Evolutionary conservation across 2,888 invertebrate species (phyloP), one percentile per base, ranked within the genome.

Genomic region (Melanophora roralis): DNA sequence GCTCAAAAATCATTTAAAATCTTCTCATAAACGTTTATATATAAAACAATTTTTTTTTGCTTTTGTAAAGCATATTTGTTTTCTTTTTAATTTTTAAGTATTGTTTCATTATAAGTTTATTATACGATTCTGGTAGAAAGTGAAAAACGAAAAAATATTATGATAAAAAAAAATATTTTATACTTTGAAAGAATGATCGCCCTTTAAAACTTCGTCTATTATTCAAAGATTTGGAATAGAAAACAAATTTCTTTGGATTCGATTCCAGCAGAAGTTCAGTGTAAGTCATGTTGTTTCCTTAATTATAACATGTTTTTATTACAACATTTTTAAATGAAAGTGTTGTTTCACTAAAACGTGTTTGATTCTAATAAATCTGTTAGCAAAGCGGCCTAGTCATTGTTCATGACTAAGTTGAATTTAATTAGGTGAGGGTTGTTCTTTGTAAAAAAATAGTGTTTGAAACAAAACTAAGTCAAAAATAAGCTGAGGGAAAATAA

Each of bases 41-140:
- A 59, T 43, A 11, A 45, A 45, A 60, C 12, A 60, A 60, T 32
- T 45, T 32, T 32, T 32, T 49, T 49, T n/a, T 23, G n/a, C 12
- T 49, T 49, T 49, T n/a, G 21, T 47, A 21, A 23, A 6, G n/a
- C 1, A 23, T 49, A 8, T 40, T 59, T n/a, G 23, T 23, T 16
- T 36, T 55, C 12, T 11, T 6, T 36, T 21, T 5, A 27, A 27
- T 27, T 40, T 27, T 0, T 38, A 21, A 36, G 11, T 36, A 9
- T 36, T 36, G 11, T 45, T 45, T 45, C 2, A 57, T 73, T 73
- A 65, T 73, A 49, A 57, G 21, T 49, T 73, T 49, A 32, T 65
- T 73, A 57, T 49, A 57, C 73, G 65, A 65, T 73, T 73, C 49
- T 65, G 57, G 57, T 49, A 57, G 73, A 73, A 73, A 73, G 65